phyloP scores from a whole-genome alignment of 2,888 invertebrate species.

The Platerodrilus igneus region DNA sequence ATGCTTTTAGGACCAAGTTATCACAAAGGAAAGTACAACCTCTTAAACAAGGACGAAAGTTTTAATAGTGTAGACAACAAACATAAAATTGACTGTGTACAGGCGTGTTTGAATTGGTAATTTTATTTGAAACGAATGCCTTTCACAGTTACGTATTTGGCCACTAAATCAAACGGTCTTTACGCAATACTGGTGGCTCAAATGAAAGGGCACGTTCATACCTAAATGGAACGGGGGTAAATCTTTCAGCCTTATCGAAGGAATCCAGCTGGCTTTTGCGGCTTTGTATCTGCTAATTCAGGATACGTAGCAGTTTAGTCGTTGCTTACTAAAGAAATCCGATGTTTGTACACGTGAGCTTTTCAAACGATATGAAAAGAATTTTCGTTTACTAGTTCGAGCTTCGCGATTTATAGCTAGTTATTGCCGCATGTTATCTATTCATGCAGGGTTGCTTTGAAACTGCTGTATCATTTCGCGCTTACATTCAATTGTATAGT shows the following conservation, averaged over 20 bases:
- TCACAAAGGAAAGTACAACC: conserved; percentile 2
- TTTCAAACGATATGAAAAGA: conserved; percentile 18
- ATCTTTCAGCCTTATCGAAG: conserved; percentile 45
- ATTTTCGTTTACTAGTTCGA: conserved; percentile 8
- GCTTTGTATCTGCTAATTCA: conserved; percentile 47
- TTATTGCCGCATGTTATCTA: conserved; percentile 3
- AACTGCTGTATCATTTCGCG: neutral
- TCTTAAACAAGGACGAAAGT: conserved; percentile 2
- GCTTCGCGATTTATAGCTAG: conserved; percentile 9
- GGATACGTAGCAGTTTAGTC: conserved; percentile 35
- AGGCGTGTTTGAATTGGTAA: conserved; percentile 18
- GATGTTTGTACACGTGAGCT: conserved; percentile 30
- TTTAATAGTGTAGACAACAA: conserved; percentile 10
- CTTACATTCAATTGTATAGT: conserved; percentile 12
- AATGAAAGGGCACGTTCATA: conserved; percentile 42
- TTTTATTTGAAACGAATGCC: conserved; percentile 31
- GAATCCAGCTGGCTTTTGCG: conserved; percentile 43
- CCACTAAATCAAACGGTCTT: conserved; percentile 41
- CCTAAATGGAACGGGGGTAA: conserved; percentile 42
- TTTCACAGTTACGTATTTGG: conserved; percentile 41
- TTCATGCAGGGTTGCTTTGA: neutral
- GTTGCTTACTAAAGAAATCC: conserved; percentile 34
- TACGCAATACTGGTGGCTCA: conserved; percentile 38
- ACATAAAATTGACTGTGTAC: conserved; percentile 13
- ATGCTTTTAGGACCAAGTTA: conserved; percentile 1